Percentiles rank a stretch among this genome's conserved stretches.
Evolutionary conservation across 2,797 vertebrate species (phyloP).

Genomic region (Pseudomugil gertrudae): DNA sequence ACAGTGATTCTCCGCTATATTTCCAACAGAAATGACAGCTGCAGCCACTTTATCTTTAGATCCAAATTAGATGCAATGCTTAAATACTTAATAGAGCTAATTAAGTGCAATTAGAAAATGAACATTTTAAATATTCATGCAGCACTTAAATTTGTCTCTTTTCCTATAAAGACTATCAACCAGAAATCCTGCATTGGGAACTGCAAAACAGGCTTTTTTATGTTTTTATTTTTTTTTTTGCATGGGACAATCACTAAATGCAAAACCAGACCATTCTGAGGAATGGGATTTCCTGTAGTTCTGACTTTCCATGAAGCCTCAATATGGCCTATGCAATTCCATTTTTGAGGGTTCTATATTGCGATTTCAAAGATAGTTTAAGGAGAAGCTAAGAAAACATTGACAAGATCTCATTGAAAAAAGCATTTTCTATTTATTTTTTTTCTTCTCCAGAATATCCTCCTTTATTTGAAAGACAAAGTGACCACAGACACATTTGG

Average conservation of each 20-base stretch:
- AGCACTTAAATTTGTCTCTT: slow-evolving; percentile 66
- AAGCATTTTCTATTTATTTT: slow-evolving; percentile 22
- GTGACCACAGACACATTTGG: slow-evolving; percentile 70
- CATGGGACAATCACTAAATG: slow-evolving; percentile 17
- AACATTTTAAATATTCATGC: slow-evolving; percentile 72
- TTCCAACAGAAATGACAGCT: slow-evolving; percentile 54
- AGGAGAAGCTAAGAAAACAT: slow-evolving; percentile 35
- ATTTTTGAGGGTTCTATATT: slow-evolving; percentile 18
- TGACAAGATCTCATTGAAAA: slow-evolving; percentile 15
- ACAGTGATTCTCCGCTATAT: slow-evolving; percentile 34
- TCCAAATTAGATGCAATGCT: slow-evolving; percentile 51
- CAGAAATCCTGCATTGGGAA: slow-evolving; percentile 17
- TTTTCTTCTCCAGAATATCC: slow-evolving; percentile 39
- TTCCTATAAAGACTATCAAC: slow-evolving; percentile 42
- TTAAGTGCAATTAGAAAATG: slow-evolving; percentile 76
- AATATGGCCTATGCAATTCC: slow-evolving; percentile 1
- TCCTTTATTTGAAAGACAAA: slow-evolving; percentile 50
- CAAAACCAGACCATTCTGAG: slow-evolving; percentile 7
- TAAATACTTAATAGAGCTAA: slow-evolving; percentile 76
- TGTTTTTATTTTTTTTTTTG: slow-evolving; percentile 14
- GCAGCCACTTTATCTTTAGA: slow-evolving; percentile 53
- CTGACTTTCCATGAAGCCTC: slow-evolving; percentile 12
- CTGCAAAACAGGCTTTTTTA: slow-evolving; percentile 13
- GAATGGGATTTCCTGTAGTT: not conserved
- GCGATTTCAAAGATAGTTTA: slow-evolving; percentile 42